These are phyloP conservation scores for Noctua janthina DNA, from an alignment of 2,888 invertebrate genomes.

Conservation along the genomic window DNA sequence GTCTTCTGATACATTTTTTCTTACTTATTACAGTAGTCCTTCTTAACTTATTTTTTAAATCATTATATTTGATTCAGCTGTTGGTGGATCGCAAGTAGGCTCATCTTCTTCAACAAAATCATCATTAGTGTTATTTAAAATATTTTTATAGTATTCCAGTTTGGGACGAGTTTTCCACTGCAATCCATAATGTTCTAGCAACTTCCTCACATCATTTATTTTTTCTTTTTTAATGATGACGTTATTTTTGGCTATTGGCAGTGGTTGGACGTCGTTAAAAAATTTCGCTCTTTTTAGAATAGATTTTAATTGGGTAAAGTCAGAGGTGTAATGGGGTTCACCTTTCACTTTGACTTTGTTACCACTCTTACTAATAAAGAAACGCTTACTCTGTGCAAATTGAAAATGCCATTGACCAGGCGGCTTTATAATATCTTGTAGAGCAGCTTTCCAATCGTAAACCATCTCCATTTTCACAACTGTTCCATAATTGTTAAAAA, in stretches of 20 bases:
- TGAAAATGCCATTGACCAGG: not conserved
- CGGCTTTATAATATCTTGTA: not conserved
- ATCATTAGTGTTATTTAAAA: not conserved
- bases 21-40: not conserved
- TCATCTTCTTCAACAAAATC: slow-evolving; percentile 1
- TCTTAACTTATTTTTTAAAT: not conserved
- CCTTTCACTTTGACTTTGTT: not conserved
- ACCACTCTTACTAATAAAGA: too few relatives aligned
- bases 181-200: not conserved
- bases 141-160: not conserved
- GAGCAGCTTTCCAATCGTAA: not conserved
- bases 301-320: not conserved
- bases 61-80: slow-evolving; percentile 1
- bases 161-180: not conserved
- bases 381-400: not conserved
- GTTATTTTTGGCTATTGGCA: not conserved
- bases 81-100: slow-evolving; percentile 1
- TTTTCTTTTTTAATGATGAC: not conserved
- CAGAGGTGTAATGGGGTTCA: not conserved
- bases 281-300: not conserved
- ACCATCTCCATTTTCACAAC: not conserved
- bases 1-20: too few relatives aligned
- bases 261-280: not conserved
- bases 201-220: not conserved
- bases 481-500: not conserved